Evolutionary conservation across 2,113 vertebrate species (phyloP).

Genomic region (Rostratula benghalensis): DNA sequence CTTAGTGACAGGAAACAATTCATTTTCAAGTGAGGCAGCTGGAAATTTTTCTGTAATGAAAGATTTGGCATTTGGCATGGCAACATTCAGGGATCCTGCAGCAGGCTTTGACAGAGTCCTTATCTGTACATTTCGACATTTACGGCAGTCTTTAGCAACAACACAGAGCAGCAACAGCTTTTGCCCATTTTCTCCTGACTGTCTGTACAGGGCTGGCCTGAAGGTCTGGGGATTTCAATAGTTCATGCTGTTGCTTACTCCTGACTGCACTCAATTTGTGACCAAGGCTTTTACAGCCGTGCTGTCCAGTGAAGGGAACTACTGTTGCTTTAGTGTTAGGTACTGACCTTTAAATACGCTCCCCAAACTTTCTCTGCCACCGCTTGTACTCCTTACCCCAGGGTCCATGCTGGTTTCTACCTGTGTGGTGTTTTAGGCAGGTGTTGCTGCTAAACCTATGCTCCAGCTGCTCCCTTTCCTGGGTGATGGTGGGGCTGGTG

Average conservation of each 20-base stretch:
- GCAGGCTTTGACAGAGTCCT: neutral
- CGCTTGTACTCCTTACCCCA: neutral
- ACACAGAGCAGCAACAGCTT: neutral
- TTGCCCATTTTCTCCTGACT: neutral
- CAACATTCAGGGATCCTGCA: neutral
- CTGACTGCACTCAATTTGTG: neutral
- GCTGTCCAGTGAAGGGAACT: neutral
- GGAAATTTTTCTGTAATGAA: constrained; percentile 39
- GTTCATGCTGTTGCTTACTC: neutral
- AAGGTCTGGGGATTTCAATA: neutral
- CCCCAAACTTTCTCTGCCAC: neutral
- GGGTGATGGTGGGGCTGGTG: neutral
- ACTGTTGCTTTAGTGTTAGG: neutral
- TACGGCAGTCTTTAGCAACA: neutral
- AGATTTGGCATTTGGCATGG: neutral
- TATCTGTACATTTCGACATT: neutral
- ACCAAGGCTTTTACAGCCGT: neutral
- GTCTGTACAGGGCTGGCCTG: neutral
- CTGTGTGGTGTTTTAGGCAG: rapidly evolving
- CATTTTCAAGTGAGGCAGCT: constrained; percentile 31
- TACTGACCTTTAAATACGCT: rapidly evolving
- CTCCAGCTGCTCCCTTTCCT: neutral
- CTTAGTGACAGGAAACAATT: constrained; percentile 48
- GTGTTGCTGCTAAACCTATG: neutral
- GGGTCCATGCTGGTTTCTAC: neutral